Conservation (phyloP, 2,888 invertebrate genomes). For the Acanthoscelides obtectus region DNA sequence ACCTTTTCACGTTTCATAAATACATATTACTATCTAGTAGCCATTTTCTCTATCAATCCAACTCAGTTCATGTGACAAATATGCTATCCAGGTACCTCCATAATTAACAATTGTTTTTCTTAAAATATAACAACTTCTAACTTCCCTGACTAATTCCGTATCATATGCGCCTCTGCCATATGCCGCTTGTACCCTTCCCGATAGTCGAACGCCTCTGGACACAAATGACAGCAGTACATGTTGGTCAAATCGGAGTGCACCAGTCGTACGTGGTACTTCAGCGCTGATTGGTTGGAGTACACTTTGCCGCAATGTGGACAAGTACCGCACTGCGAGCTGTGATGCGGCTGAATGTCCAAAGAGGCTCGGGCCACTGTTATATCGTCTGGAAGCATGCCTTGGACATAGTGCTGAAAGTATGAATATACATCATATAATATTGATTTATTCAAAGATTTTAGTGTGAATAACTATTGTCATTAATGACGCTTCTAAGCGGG, state of each 20-base stretch:
- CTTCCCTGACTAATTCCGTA: conserved; percentile 57
- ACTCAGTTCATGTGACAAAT: background rate
- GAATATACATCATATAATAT: too few relatives aligned
- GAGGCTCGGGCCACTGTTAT: conserved; percentile 21
- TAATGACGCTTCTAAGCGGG: too few relatives aligned
- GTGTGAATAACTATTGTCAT: too few relatives aligned
- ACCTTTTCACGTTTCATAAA: too few relatives aligned
- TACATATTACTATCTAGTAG: too few relatives aligned
- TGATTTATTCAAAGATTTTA: too few relatives aligned
- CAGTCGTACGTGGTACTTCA: conserved; percentile 58
- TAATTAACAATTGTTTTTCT: background rate
- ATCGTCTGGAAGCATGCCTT: conserved; percentile 26
- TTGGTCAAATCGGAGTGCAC: conserved; percentile 67
- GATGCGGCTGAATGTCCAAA: conserved; percentile 36
- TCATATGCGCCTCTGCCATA: conserved; percentile 63
- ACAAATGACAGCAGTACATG: conserved; percentile 63
- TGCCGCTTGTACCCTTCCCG: conserved; percentile 65
- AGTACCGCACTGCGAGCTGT: conserved; percentile 54
- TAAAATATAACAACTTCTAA: too few relatives aligned
- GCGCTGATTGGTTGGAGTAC: conserved; percentile 65
- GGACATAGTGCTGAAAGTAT: background rate
- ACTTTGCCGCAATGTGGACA: conserved; percentile 67
- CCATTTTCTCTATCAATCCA: background rate
- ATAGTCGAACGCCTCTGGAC: conserved; percentile 65
- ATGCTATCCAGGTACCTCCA: background rate